phyloP scores from a whole-genome alignment of 2,797 vertebrate species.

The Hephaestus fuliginosus region DNA sequence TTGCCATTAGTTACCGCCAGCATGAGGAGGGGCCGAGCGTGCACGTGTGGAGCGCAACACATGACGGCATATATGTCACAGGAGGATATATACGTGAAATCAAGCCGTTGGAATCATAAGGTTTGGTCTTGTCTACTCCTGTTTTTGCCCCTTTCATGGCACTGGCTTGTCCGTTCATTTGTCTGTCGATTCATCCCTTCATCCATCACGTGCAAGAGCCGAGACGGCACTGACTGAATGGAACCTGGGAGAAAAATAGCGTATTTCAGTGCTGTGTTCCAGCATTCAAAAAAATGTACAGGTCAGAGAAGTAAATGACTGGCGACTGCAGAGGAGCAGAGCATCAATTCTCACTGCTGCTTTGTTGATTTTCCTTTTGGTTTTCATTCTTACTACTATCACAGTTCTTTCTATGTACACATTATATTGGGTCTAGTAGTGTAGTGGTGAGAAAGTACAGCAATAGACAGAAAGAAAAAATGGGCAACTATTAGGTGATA shows the following conservation, averaged over 20 bases:
- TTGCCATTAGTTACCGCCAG: conserved; percentile 42
- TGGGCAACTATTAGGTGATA: neutral
- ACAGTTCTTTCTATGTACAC: neutral
- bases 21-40: conserved; percentile 17
- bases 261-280: conserved; percentile 29
- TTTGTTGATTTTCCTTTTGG: conserved; percentile 24
- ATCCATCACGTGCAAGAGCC: conserved; percentile 20
- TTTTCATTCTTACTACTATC: conserved; percentile 10
- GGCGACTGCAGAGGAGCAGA: conserved; percentile 22
- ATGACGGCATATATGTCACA: neutral
- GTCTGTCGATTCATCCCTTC: conserved; percentile 28
- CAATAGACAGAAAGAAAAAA: neutral
- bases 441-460: neutral
- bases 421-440: neutral
- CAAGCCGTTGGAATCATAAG: neutral
- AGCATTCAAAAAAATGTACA: conserved; percentile 37
- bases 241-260: conserved; percentile 7
- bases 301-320: conserved; percentile 32
- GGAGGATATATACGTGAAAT: neutral
- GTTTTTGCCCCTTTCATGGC: neutral
- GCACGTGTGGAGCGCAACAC: neutral
- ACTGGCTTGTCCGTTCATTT: conserved; percentile 14
- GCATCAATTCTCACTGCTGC: conserved; percentile 26
- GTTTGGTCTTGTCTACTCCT: conserved; percentile 1
- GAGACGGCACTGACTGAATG: conserved; percentile 26